Base-by-base conservation (phyloP, 2,888 invertebrate genomes). In the Apocheima hispidaria region DNA sequence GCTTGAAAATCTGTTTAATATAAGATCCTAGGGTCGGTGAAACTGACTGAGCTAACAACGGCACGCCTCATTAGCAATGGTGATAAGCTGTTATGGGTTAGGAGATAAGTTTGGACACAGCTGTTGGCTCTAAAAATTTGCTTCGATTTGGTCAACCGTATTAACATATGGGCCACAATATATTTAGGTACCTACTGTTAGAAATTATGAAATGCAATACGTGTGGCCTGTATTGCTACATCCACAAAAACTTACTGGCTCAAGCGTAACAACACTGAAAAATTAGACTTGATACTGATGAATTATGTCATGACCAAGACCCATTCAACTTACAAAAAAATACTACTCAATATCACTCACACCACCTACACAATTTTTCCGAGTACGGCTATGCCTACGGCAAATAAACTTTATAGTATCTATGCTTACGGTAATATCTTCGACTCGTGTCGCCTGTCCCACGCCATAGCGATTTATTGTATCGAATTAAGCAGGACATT, bases 81-180 rank as follows among this genome's bases (percentile, higher is more conserved):
- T 38, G 20, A 38, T 38, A 38, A 38, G 16, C n/a, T n/a, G n/a
- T n/a, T n/a, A 36, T 16, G 20, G 3, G 2, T 9, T 10, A 20
- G 10, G 18, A 38, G 18, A 53, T 66, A 53, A 26, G 14, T 20
- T 54, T n/a, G 18, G 61, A 30, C 71, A 52, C 74, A 78, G 69
- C 71, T 14, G 35, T 35, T 5, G 14, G 14, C 35, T n/a, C n/a
- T 14, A 35, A 35, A 35, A 35, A 76, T 71, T 70, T 68, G 49
- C 69, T 64, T 52, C 66, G 61, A 68, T 68, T 65, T 60, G 66
- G 67, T 18, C 18, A 18, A 38, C 18, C 38, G 9, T 6, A 36
- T 14, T 35, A 35, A 35, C 4, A 35, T 35, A 14, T 35, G 23
- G 21, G 21, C 14, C 38, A 20, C 28, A 33, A 4, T 33, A 33